Percentiles rank a stretch among this genome's conserved stretches.
Evolutionary conservation across 2,888 invertebrate species (phyloP).

Genomic region (Blastobasis adustella): DNA sequence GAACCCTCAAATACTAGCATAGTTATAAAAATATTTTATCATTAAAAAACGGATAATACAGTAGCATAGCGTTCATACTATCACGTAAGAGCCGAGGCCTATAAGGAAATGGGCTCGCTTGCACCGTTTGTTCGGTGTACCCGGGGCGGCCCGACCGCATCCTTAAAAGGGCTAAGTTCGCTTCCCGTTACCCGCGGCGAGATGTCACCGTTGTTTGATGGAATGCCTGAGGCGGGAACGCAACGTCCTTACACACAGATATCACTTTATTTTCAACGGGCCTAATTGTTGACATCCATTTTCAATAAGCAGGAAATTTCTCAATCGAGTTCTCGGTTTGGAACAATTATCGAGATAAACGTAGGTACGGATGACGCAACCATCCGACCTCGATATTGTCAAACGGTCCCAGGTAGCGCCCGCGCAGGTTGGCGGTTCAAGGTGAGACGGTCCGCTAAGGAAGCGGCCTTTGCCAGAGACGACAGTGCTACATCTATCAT

Average conservation of each 20-base stretch:
- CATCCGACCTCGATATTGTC: conserved; percentile 23
- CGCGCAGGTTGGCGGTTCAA: conserved; percentile 39
- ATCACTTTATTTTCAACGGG: too few relatives aligned
- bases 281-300: too few relatives aligned
- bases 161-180: conserved; percentile 60
- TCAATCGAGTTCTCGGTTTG: too few relatives aligned
- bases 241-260: too few relatives aligned
- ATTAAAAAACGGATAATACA: conserved; percentile 6
- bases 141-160: conserved; percentile 30
- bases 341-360: too few relatives aligned
- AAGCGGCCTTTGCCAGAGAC: conserved; percentile 31
- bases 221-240: conserved; percentile 22
- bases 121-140: conserved; percentile 32
- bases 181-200: conserved; percentile 52
- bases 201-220: conserved; percentile 48
- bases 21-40: too few relatives aligned
- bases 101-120: conserved; percentile 27
- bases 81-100: too few relatives aligned
- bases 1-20: too few relatives aligned
- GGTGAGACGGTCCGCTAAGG: conserved; percentile 35
- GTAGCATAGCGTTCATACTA: not conserved
- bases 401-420: conserved; percentile 3
- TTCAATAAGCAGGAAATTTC: too few relatives aligned
- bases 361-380: conserved; percentile 8
- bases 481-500: not conserved